These are phyloP conservation scores for Aphaenogaster rudis DNA, from an alignment of 1,140 invertebrate genomes.

Conservation along the genomic window DNA sequence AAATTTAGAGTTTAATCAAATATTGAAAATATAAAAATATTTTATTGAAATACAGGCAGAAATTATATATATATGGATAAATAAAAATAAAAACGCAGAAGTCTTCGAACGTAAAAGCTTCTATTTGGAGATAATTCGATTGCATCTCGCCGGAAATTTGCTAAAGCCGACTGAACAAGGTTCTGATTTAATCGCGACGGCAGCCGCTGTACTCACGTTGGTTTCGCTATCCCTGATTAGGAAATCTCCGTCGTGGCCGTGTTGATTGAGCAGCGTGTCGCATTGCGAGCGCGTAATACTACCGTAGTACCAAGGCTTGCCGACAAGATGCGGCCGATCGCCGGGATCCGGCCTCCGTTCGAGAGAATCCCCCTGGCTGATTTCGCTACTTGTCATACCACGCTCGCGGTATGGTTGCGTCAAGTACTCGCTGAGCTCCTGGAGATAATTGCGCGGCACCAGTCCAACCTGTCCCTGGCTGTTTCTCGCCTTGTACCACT, in stretches of 20 bases:
- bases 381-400: conserved; percentile 86
- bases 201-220: conserved; percentile 92
- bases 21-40: background rate
- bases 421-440: conserved; percentile 95
- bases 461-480: conserved; percentile 96
- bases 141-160: background rate
- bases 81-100: background rate
- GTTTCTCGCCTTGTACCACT: conserved; percentile 99
- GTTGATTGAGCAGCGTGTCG: conserved; percentile 97
- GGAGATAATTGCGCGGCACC: conserved; percentile 98
- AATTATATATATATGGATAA: background rate
- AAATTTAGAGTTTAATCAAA: background rate
- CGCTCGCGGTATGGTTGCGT: conserved; percentile 92
- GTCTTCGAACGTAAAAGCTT: background rate
- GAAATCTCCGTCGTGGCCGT: conserved; percentile 99
- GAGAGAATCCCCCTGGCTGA: conserved; percentile 85
- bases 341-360: conserved; percentile 85
- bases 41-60: background rate
- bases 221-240: conserved; percentile 99
- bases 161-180: background rate
- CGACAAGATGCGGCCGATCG: conserved; percentile 91
- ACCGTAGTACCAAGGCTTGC: conserved; percentile 98
- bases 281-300: conserved; percentile 97
- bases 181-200: background rate
- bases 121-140: background rate